A percentile compares a stretch with the other conserved stretches of the same genome.
These are phyloP conservation scores for Salminus brasiliensis DNA, from an alignment of 2,113 vertebrate genomes.

Conservation along the genomic window DNA sequence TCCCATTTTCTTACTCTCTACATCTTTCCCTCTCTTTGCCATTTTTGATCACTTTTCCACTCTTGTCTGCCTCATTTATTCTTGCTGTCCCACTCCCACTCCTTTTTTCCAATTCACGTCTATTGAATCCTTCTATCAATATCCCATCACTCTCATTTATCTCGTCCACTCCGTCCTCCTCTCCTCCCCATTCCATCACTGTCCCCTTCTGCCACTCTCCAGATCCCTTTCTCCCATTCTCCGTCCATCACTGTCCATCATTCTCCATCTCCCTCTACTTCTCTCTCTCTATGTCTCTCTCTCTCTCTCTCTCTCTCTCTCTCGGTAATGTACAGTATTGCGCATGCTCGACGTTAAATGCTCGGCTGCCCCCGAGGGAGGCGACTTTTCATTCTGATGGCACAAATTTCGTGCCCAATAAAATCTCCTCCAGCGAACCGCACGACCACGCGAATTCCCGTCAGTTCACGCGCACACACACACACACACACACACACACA, in stretches of 20 bases:
- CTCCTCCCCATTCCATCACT: not conserved
- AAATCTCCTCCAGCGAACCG: not conserved
- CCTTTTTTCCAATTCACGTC: not conserved
- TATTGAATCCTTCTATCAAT: not conserved
- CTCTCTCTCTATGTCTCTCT: not conserved
- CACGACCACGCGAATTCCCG: not conserved
- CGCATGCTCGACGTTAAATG: not conserved
- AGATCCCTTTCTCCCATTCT: not conserved
- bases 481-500: no score
- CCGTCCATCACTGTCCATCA: no score
- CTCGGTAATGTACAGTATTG: not conserved
- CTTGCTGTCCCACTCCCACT: not conserved
- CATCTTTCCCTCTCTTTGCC: not conserved
- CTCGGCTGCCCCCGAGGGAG: not conserved
- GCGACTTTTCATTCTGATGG: not conserved
- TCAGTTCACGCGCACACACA: no score
- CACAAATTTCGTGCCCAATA: not conserved
- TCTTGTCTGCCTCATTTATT: no score
- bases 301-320: not conserved
- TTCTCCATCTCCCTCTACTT: not conserved
- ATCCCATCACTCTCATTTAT: no score
- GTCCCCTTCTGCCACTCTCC: not conserved
- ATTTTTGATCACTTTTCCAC: not conserved
- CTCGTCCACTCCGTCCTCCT: not conserved
- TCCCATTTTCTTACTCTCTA: not conserved